A percentile compares a stretch with the other conserved stretches of the same genome.
Evolutionary conservation across 92 coral and sea anemone genomes (phyloP).

Genomic region (Blastomussa wellsi): DNA sequence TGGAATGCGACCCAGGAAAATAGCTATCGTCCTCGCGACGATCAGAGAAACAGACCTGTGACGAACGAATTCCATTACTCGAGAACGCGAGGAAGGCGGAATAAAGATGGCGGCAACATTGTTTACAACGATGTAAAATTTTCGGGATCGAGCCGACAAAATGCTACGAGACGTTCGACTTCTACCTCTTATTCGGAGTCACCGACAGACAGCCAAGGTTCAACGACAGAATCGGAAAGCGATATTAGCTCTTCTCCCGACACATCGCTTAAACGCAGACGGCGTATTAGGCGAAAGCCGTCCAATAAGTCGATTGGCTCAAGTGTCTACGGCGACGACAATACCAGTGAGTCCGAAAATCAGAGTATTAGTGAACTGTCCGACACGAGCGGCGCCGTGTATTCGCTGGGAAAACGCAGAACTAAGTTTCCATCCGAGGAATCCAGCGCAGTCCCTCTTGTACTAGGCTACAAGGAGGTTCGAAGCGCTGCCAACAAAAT

Average conservation of each 20-base stretch:
- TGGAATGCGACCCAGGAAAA: constrained; percentile 83
- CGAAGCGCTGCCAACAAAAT: constrained; percentile 56
- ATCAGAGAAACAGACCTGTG: constrained; percentile 63
- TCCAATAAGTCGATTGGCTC: constrained; percentile 85
- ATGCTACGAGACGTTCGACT: constrained; percentile 19
- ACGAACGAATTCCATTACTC: constrained; percentile 43
- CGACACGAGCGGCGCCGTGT: constrained; percentile 36
- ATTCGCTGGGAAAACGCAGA: constrained; percentile 41
- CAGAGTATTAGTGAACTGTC: constrained; percentile 38
- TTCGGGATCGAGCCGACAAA: constrained; percentile 33
- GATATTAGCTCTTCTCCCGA: constrained; percentile 75
- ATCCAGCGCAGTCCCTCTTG: background rate
- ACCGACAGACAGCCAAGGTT: constrained; percentile 42
- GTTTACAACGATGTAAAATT: constrained; percentile 47
- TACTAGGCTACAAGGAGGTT: constrained; percentile 48
- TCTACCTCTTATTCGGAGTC: constrained; percentile 33
- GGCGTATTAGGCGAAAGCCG: constrained; percentile 79
- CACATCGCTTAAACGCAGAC: constrained; percentile 76
- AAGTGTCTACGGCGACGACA: constrained; percentile 87
- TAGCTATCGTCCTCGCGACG: constrained; percentile 75
- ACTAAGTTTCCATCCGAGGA: constrained; percentile 28
- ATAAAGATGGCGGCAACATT: constrained; percentile 45
- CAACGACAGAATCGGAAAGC: constrained; percentile 79
- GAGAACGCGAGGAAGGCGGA: constrained; percentile 49
- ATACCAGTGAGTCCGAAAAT: constrained; percentile 72